Evolutionary conservation across 2,888 invertebrate species (phyloP), one percentile per base, ranked within the genome.

Genomic region (Polydrusus cervinus): DNA sequence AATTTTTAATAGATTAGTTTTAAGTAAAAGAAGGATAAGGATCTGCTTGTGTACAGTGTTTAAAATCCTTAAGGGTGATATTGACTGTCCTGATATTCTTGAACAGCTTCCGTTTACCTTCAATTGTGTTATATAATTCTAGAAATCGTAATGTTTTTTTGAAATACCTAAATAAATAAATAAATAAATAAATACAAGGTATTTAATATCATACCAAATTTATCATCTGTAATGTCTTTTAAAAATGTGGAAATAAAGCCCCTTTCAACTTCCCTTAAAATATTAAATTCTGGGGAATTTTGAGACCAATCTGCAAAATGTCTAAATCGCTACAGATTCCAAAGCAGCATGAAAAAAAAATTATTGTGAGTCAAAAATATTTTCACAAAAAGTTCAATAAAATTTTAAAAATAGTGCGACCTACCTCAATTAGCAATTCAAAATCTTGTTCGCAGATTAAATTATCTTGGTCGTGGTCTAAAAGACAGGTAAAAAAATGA

Each of bases 231-330:
- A 80, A 91, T 85, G 71, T 90, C 91, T 83, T 88, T 88, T 83
- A 93, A 89, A 84, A 93, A 93, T 79, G 92, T 90, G 71, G 92
- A 91, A 71, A 93, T 89, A 83, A 93, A 92, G 81, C 93, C 93
- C 69, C 90, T 88, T 84, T 93, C 92, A 76, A 93, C 92, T 86
- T 94, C 93, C 76, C 92, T 88, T 72, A 93, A 87, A 79, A 93
- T 92, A 84, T 93, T 91, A 84, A 91, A 93, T 85, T 94, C 93
- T 20, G 92, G 90, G 45, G 93, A 93, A 86, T 93, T 92, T 79
- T 88, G 89, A 66, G 93, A 92, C 93, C 93, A 94, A 85, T 93
- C 93, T 57, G 93, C 93, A 84, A 93, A 94, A 86, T 93, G 93
- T 72, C 93, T 91, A 83, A 93, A 87, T 84, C 89, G 88, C 91